Evolutionary conservation across 2,113 vertebrate genomes (phyloP), one percentile per base, ranked within the genome.

Genomic region (Eudyptes chrysolophus): DNA sequence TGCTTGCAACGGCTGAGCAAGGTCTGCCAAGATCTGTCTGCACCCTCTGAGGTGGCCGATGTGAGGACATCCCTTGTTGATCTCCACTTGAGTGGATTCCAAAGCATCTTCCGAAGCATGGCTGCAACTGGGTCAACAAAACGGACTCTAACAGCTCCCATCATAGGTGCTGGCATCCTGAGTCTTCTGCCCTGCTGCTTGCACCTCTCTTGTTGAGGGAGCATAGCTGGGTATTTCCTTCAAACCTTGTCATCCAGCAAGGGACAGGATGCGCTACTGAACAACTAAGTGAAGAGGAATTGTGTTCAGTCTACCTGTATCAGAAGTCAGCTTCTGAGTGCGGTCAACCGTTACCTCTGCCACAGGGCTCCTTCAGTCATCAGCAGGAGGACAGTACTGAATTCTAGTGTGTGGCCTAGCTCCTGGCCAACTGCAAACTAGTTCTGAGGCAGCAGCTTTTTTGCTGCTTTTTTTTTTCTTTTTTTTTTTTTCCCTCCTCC

Each of bases 11-110:
- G 29, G 49, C 51, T 26, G n/a, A 62, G 34, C 0, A 0, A 71
- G 36, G 13, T 7, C 61, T 81, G n/a, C 40, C n/a, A 54, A 54
- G 57, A 49, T 60, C 51, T 55, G 57, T 51, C 21, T 44, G n/a
- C n/a, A 65, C 40, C 38, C 34, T 66, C 55, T 60, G 49, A 0
- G 0, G 4, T 58, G 38, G 55, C 38, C 0, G 0, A 1, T 10
- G 16, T 54, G 44, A 48, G 42, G 44, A 51, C 78, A 49, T 38
- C 42, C 21, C 42, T n/a, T 62, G 27, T 62, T 74, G 60, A 21
- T 54, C 36, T 64, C 66, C 27, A 13, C 29, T 42, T 57, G 38
- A 52, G 29, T 21, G 15, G 36, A 42, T 64, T 80, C 30, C 58
- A 70, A 81, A 76, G 30, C 11, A 20, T 58, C 22, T 75, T 54